phyloP scores from a whole-genome alignment of 2,888 invertebrate species.

The Tipula confusa region DNA sequence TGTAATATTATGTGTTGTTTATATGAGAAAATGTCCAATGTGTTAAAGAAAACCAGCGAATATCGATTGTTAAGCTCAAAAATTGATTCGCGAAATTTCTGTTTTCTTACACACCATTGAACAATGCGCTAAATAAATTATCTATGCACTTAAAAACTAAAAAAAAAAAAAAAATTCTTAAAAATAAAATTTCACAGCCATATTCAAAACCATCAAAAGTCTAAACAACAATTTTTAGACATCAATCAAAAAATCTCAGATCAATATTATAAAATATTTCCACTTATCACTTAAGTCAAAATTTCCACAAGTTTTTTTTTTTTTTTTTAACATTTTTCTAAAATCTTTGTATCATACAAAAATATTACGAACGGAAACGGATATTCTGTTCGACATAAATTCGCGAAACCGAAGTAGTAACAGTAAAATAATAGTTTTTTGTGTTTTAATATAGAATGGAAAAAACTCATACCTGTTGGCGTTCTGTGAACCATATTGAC shows the following conservation, averaged over 20 bases:
- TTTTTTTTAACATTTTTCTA: not conserved
- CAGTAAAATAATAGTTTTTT: constrained; percentile 20
- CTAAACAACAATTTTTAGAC: constrained; percentile 20
- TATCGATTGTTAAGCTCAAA: not conserved
- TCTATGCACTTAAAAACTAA: not conserved
- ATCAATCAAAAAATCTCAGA: constrained; percentile 3
- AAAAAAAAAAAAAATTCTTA: not conserved
- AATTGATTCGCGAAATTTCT: not conserved
- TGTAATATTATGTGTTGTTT: not conserved
- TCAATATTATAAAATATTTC: not conserved
- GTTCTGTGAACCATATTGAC: constrained; percentile 26
- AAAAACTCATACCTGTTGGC: constrained; percentile 29
- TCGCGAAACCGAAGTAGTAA: not conserved
- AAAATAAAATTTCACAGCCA: not conserved
- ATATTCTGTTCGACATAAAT: not conserved
- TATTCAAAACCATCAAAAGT: constrained; percentile 12
- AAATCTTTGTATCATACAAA: not conserved
- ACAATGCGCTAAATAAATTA: not conserved
- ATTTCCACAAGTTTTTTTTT: constrained; percentile 3
- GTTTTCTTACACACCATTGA: not conserved
- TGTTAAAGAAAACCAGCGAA: not conserved
- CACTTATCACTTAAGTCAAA: not conserved
- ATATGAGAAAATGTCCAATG: not conserved
- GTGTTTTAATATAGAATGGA: constrained; percentile 15
- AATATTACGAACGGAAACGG: not conserved